Conservation (phyloP, 2,797 vertebrate genomes). For the Rhinoraja longicauda region DNA sequence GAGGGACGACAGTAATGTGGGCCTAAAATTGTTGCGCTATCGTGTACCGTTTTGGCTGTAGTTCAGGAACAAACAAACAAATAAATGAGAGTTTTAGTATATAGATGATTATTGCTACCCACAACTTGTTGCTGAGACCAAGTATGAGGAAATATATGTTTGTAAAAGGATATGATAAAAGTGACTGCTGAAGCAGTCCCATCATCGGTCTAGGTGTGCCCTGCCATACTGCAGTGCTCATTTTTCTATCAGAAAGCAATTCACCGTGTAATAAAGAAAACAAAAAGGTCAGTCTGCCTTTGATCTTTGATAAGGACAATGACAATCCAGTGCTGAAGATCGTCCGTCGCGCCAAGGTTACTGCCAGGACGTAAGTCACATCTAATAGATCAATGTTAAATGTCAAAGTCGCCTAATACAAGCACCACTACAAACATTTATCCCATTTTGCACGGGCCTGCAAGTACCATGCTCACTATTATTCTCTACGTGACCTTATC, state of each 20-base stretch:
- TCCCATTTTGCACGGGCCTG: neutral
- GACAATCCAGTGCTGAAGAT: neutral
- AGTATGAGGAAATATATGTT: no score
- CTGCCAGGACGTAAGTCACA: neutral
- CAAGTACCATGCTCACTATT: neutral
- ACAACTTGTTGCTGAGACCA: neutral
- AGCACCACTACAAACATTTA: neutral
- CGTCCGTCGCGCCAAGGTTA: neutral
- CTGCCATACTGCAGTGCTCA: neutral
- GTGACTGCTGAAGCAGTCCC: neutral
- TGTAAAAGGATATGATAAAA: neutral
- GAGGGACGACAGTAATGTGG: no score
- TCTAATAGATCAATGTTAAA: neutral
- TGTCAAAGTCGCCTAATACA: neutral
- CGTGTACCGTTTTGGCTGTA: no score
- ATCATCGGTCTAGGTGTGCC: neutral
- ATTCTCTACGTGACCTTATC: slow-evolving; percentile 18
- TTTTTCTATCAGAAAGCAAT: neutral
- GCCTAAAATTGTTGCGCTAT: no score
- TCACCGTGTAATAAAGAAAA: neutral
- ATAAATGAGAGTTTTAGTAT: no score
- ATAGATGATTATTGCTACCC: no score
- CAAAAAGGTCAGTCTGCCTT: neutral
- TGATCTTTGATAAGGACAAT: neutral
- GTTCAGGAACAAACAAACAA: no score